Evolutionary conservation across 2,797 vertebrate genomes (phyloP).

Genomic region (Aselliscus stoliczkanus): DNA sequence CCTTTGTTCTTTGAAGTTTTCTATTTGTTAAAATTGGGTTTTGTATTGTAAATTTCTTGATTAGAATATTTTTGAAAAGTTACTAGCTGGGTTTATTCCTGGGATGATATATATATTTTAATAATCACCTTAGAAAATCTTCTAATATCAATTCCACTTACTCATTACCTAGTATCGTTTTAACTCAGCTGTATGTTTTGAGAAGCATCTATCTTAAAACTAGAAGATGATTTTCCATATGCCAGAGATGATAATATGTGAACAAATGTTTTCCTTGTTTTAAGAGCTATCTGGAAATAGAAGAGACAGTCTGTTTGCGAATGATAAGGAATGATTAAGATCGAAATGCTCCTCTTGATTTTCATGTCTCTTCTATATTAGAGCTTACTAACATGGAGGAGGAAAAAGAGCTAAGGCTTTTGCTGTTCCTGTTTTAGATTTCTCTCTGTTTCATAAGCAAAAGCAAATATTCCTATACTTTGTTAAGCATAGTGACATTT

Average conservation of each 20-base stretch:
- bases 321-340: not conserved
- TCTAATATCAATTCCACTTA: not conserved
- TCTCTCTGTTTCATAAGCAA: conserved; percentile 22
- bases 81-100: not conserved
- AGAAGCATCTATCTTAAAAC: conserved; percentile 29
- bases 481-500: conserved; percentile 6
- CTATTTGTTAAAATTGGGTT: not conserved
- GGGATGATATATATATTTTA: not conserved
- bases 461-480: not conserved
- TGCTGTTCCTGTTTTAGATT: not conserved
- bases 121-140: not conserved
- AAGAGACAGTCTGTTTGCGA: not conserved
- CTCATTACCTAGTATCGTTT: not conserved
- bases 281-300: not conserved
- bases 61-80: conserved; percentile 13
- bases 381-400: not conserved
- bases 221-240: not conserved
- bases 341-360: not conserved
- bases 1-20: not conserved
- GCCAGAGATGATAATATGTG: not conserved
- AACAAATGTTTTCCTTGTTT: not conserved
- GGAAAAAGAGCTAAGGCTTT: not conserved
- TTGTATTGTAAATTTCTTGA: not conserved
- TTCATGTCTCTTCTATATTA: not conserved
- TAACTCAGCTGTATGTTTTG: not conserved